phyloP scores from a whole-genome alignment of 2,113 vertebrate genomes.

The Mungos mungo region DNA sequence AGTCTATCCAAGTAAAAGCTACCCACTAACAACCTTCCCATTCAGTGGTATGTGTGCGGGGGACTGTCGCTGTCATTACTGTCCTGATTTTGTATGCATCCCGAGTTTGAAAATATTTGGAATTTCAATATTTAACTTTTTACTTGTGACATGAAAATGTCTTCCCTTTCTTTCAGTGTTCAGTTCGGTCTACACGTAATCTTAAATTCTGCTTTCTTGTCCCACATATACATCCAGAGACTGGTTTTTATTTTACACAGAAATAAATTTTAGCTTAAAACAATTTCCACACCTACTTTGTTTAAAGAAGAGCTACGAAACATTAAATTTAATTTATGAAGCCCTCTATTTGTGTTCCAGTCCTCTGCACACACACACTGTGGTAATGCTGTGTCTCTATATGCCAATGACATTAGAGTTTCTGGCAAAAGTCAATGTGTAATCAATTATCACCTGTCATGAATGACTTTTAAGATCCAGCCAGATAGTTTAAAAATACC shows the following conservation, averaged over 20 bases:
- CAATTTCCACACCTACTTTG: slow-evolving; percentile 79
- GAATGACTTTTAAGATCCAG: slow-evolving; percentile 75
- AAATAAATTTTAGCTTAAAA: slow-evolving; percentile 79
- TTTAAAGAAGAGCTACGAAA: slow-evolving; percentile 77
- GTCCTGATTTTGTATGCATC: background rate
- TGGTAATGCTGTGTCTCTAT: slow-evolving; percentile 60
- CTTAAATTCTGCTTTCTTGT: slow-evolving; percentile 31
- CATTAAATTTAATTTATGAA: slow-evolving; percentile 81
- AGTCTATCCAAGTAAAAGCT: background rate
- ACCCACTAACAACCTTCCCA: background rate
- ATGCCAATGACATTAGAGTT: slow-evolving; percentile 75
- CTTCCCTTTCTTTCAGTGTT: slow-evolving; percentile 36
- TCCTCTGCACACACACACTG: slow-evolving; percentile 50
- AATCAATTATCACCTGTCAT: slow-evolving; percentile 82
- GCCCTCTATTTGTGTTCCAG: slow-evolving; percentile 73
- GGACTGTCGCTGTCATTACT: background rate
- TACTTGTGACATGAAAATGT: background rate
- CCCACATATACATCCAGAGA: background rate
- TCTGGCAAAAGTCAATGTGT: slow-evolving; percentile 72
- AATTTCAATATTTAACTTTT: slow-evolving; percentile 43
- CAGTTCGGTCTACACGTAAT: background rate
- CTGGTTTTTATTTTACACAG: slow-evolving; percentile 67
- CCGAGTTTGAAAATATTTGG: slow-evolving; percentile 11
- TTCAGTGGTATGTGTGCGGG: background rate
- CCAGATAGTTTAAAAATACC: slow-evolving; percentile 71